Evolutionary conservation across 2,797 vertebrate species (phyloP).

Genomic region (Coccyzus lansbergi): DNA sequence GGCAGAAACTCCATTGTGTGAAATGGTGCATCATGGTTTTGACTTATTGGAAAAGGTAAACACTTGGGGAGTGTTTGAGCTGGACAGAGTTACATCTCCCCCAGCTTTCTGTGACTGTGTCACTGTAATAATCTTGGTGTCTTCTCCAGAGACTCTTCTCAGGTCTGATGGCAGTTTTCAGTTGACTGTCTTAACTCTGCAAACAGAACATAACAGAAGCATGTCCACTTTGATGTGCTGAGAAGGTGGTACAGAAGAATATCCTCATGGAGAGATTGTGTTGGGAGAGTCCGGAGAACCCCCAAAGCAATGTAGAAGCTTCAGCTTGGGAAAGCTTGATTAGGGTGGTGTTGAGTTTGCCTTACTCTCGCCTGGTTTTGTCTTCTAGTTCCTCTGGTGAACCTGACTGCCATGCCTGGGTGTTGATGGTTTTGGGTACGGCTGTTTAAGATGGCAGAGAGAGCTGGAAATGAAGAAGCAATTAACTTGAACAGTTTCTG

Average conservation of each 20-base stretch:
- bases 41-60: background rate
- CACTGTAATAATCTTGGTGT: rapidly evolving
- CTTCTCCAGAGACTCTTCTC: background rate
- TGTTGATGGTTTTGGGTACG: constrained; percentile 27
- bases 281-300: background rate
- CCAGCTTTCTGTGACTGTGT: background rate
- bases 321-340: background rate
- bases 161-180: background rate
- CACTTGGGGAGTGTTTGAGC: background rate
- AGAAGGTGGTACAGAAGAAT: background rate
- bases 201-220: background rate
- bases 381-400: constrained; percentile 47
- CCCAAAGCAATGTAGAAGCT: background rate
- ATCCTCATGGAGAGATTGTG: background rate
- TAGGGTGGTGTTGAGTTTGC: background rate
- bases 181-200: rapidly evolving
- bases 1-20: background rate
- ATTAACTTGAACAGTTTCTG: constrained; percentile 89
- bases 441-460: constrained; percentile 87
- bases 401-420: constrained; percentile 54
- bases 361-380: background rate
- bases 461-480: constrained; percentile 86
- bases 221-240: background rate
- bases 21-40: background rate
- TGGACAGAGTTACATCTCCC: background rate